A percentile compares a stretch with the other conserved stretches of the same genome.
These are phyloP conservation scores for Drosophila ironensis DNA, from an alignment of 1,140 invertebrate species.

Conservation along the genomic window DNA sequence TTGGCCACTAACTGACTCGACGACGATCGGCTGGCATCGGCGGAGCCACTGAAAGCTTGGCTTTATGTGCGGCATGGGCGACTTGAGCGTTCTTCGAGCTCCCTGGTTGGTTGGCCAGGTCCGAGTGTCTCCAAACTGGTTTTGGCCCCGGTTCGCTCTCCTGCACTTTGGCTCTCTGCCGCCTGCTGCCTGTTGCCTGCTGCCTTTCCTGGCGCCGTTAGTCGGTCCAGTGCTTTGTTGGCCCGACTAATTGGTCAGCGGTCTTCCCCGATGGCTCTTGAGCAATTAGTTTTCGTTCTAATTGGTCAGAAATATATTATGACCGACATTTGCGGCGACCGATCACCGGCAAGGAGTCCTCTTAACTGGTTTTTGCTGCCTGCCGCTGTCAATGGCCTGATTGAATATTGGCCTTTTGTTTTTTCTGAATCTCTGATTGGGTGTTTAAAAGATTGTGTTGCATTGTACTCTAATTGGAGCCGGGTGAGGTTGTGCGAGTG, in stretches of 20 bases:
- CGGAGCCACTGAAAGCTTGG: constrained; percentile 25
- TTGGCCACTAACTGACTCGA: constrained; percentile 53
- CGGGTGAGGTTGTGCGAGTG: neutral
- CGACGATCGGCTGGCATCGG: constrained; percentile 6
- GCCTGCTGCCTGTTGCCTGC: constrained; percentile 1
- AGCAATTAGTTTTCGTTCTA: constrained; percentile 79
- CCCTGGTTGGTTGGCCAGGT: constrained; percentile 57
- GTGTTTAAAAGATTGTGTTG: neutral
- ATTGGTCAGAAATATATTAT: constrained; percentile 79
- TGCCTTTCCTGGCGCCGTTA: too few relatives aligned
- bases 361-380: constrained; percentile 45
- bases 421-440: constrained; percentile 15
- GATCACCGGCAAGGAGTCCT: constrained; percentile 28
- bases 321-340: constrained; percentile 55
- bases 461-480: neutral
- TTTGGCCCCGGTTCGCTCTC: constrained; percentile 22
- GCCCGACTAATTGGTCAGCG: constrained; percentile 71
- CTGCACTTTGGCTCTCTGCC: neutral
- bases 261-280: constrained; percentile 74
- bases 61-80: constrained; percentile 25
- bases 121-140: constrained; percentile 44
- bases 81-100: constrained; percentile 55
- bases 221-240: constrained; percentile 41
- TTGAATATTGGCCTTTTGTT: constrained; percentile 38
- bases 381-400: constrained; percentile 17